Base-by-base conservation (phyloP, 2,113 vertebrate genomes). In the Steatornis caripensis region DNA sequence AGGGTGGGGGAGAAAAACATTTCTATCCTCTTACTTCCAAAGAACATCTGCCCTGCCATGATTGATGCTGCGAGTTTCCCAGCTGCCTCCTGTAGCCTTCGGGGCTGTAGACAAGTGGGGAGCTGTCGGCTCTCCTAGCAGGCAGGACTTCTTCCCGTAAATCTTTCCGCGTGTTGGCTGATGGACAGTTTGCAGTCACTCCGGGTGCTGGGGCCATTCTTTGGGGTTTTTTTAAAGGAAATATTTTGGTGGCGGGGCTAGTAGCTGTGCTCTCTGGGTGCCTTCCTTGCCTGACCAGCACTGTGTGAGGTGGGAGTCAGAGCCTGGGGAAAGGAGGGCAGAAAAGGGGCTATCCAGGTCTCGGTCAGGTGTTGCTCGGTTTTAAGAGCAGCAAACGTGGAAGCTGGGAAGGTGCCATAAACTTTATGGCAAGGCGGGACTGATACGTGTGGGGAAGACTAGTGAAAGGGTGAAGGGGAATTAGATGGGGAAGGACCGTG, bases 1-100 rank as follows among this genome's bases (percentile, higher is more conserved):
- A 54, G 93, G 87, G 81, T 85, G 84, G 70, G 53, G 87, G 94
- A 95, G 87, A 32, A 96, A 96, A 96, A 94, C 45, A 94, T 94
- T 91, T 92, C 74, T 94, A 36, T 79, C 93, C 51, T 96, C 78
- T 93, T 57, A 26, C 36, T 95, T 90, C 82, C 85, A 58, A 69
- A 92, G n/a, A 94, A 84, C 41, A 66, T 78, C 66, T 94, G 90
- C 57, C 85, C 51, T 77, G 74, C 90, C 16, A 7, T 71, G 46
- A 84, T 5, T 69, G 61, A 90, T 74, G 71, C 81, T 15, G 4
- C 11, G 29, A 62, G n/a, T 95, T 93, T 95, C 66, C 77, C 53
- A 9, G 23, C 41, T 64, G 36, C 46, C 87, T 71, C 37, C 68
- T 91, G 43, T 72, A 93, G 62, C 88, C 79, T 94, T 93, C 29